phyloP scores from a whole-genome alignment of 37 sponge, comb jelly and placozoan genomes.

The Ephydatia muelleri region DNA sequence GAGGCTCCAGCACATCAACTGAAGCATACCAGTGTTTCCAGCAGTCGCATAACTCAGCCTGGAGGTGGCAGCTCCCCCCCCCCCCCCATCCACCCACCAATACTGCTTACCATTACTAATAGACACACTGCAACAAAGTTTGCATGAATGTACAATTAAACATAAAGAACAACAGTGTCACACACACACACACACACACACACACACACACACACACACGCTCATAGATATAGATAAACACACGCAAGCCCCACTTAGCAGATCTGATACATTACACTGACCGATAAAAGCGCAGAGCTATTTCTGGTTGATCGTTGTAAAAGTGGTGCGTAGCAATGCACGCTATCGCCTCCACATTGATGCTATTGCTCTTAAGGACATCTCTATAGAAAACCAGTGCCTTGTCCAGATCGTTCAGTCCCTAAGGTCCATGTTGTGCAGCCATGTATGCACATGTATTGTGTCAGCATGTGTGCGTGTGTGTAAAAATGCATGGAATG shows the following conservation, averaged over 20 bases:
- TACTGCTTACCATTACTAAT: too few species aligned
- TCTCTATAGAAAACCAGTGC: conserved; percentile 86
- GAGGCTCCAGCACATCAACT: not conserved
- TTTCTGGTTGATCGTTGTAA: conserved; percentile 97
- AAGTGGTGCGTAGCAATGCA: conserved; percentile 96
- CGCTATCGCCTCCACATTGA: conserved; percentile 93
- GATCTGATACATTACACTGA: not conserved
- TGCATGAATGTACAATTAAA: not conserved
- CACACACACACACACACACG: conserved; percentile 13
- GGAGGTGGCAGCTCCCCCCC: too few species aligned
- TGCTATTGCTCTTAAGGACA: conserved; percentile 86
- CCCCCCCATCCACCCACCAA: too few species aligned
- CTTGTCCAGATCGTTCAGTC: conserved; percentile 78
- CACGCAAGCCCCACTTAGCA: not conserved
- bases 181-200: not conserved
- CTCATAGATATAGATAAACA: not conserved
- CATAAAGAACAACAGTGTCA: too few species aligned
- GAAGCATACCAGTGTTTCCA: not conserved
- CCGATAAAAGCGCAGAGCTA: conserved; percentile 92
- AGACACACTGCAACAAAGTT: not conserved
- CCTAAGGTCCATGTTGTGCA: conserved; percentile 38
- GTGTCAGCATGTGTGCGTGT: conserved; percentile 3
- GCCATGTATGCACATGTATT: not conserved
- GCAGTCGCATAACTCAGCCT: too few species aligned
- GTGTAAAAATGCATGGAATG: not conserved